Evolutionary conservation across 2,797 vertebrate genomes (phyloP).

Genomic region (Macropodus opercularis): DNA sequence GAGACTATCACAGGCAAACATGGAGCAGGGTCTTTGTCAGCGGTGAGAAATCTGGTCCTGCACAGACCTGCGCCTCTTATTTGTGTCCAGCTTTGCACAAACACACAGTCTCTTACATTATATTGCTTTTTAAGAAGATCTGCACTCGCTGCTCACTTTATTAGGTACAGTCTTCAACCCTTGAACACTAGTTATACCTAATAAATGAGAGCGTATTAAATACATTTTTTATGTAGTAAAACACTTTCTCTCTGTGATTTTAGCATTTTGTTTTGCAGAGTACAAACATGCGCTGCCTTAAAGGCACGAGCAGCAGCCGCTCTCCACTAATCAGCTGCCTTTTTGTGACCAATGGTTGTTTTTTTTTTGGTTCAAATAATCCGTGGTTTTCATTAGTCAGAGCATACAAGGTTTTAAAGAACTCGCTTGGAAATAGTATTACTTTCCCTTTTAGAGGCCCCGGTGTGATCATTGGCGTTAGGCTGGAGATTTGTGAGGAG

Average conservation of each 20-base stretch:
- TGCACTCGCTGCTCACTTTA: too few relatives aligned
- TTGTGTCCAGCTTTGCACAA: slow-evolving; percentile 28
- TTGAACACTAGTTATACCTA: too few relatives aligned
- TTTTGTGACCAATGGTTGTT: slow-evolving; percentile 28
- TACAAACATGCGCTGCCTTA: too few relatives aligned
- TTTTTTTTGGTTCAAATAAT: slow-evolving; percentile 55
- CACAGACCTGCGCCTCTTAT: slow-evolving; percentile 46
- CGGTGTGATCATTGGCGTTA: slow-evolving; percentile 71
- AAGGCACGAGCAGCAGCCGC: slow-evolving; percentile 19
- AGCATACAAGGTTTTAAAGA: slow-evolving; percentile 50
- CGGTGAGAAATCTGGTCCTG: slow-evolving; percentile 67
- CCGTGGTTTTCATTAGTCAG: slow-evolving; percentile 66
- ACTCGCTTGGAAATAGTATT: slow-evolving; percentile 62
- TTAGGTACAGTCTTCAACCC: too few relatives aligned
- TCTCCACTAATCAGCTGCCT: slow-evolving; percentile 16
- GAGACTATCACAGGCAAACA: slow-evolving; percentile 89
- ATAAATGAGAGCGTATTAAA: too few relatives aligned
- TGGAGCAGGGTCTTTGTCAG: slow-evolving; percentile 83
- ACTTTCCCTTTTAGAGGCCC: slow-evolving; percentile 70
- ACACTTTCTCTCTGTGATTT: too few relatives aligned
- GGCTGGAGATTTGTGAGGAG: slow-evolving; percentile 77
- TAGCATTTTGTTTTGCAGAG: too few relatives aligned
- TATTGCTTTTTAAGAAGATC: too few relatives aligned
- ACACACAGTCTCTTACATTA: too few relatives aligned
- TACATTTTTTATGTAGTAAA: neutral